Percentiles rank a stretch among this genome's conserved stretches.
Conservation (phyloP, 2,888 invertebrate species). For the Zelleria hepariella region DNA sequence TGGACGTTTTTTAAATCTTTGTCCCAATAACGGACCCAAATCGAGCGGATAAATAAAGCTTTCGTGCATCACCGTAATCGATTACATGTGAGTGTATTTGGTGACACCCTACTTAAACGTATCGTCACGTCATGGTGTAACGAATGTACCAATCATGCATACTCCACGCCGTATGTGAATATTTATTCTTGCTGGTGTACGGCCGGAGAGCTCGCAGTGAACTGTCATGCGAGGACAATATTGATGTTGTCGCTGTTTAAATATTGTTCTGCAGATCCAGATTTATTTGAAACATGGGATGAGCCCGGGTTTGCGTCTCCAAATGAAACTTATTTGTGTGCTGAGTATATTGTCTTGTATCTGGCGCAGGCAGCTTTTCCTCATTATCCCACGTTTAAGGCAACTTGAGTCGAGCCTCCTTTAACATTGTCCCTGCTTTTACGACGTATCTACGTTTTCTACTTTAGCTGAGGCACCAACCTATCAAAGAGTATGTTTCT, state of each 20-base stretch:
- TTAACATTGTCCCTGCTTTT: not conserved
- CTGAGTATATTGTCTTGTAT: not conserved
- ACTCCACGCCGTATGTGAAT: not conserved
- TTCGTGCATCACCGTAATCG: not conserved
- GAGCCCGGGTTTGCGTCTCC: not conserved
- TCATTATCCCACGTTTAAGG: not conserved
- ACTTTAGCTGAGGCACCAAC: not conserved
- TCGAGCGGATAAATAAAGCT: not conserved
- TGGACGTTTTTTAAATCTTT: not conserved
- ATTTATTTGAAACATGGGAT: not conserved
- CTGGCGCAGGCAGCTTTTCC: not conserved
- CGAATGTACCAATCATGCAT: not conserved
- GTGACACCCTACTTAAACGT: not conserved
- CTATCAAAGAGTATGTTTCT: no score
- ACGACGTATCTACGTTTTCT: not conserved
- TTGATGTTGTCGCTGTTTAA: conserved; percentile 9
- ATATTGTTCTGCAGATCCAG: conserved; percentile 4
- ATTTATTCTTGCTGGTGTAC: not conserved
- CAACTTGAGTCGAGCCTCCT: not conserved
- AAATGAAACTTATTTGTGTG: not conserved
- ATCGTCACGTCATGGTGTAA: not conserved
- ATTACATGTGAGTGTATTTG: not conserved
- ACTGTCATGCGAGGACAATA: conserved; percentile 5
- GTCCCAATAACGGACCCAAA: not conserved
- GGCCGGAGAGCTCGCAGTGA: not conserved